These are phyloP conservation scores for Hystrix cristata DNA, from an alignment of 2,113 vertebrate species.

Conservation along the genomic window DNA sequence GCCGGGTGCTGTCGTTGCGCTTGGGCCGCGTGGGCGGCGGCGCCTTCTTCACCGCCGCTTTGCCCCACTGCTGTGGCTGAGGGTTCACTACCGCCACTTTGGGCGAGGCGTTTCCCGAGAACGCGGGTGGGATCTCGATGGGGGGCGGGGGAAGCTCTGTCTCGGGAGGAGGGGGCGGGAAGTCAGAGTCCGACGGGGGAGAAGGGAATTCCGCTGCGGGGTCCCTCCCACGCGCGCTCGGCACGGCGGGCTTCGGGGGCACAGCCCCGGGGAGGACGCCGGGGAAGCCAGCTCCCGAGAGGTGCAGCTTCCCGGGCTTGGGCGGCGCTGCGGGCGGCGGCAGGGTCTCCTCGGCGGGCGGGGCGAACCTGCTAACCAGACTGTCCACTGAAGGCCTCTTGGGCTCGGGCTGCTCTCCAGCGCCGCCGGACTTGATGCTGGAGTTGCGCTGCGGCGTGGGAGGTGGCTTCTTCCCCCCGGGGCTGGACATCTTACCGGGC, in stretches of 20 bases:
- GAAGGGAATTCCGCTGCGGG: conserved; percentile 92
- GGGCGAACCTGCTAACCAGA: conserved; percentile 95
- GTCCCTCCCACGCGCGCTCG: conserved; percentile 87
- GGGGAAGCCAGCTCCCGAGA: conserved; percentile 92
- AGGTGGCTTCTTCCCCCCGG: conserved; percentile 93
- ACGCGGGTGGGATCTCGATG: conserved; percentile 88
- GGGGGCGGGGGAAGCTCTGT: conserved; percentile 93
- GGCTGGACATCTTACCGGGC: conserved; percentile 89
- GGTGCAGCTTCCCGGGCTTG: conserved; percentile 97
- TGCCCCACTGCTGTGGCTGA: conserved; percentile 95
- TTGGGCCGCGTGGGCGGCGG: conserved; percentile 92
- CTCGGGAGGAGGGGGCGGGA: conserved; percentile 94
- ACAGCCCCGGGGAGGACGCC: conserved; percentile 88
- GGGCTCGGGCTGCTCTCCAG: conserved; percentile 92
- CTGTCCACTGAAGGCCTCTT: conserved; percentile 93
- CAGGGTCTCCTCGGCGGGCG: conserved; percentile 89
- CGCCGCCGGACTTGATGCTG: conserved; percentile 91
- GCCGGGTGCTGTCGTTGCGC: conserved; percentile 92
- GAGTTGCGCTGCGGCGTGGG: conserved; percentile 96
- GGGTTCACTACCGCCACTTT: conserved; percentile 96
- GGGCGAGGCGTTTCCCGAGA: conserved; percentile 89
- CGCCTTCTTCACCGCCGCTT: conserved; percentile 93
- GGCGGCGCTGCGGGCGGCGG: conserved; percentile 93
- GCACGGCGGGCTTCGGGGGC: conserved; percentile 64
- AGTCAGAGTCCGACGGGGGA: conserved; percentile 93